A percentile compares a stretch with the other conserved stretches of the same genome.
These are phyloP conservation scores for Sarcophaga variegata DNA, from an alignment of 2,888 invertebrate genomes.

Conservation along the genomic window DNA sequence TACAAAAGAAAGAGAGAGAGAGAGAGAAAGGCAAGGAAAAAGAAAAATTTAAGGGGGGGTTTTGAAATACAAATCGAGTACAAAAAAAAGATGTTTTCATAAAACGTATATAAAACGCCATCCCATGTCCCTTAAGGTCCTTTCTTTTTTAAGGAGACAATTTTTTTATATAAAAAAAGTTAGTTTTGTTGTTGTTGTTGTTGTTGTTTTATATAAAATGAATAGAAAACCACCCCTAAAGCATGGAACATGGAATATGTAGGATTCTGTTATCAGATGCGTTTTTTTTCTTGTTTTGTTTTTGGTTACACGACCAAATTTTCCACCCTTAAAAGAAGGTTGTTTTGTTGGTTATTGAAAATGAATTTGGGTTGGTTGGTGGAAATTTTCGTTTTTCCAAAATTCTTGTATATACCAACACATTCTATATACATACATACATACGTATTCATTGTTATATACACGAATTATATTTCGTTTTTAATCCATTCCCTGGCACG, in stretches of 20 bases:
- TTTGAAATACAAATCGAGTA: not conserved
- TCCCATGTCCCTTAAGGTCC: not conserved
- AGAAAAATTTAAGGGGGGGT: not conserved
- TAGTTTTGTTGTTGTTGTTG: not conserved
- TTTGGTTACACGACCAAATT: not conserved
- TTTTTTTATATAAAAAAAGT: no score
- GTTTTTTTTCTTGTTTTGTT: not conserved
- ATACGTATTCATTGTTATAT: not conserved
- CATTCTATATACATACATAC: not conserved
- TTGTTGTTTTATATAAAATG: not conserved
- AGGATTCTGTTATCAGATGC: not conserved
- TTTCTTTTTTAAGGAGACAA: no score
- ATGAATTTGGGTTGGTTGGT: not conserved
- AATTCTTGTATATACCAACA: not conserved
- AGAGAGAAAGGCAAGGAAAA: not conserved
- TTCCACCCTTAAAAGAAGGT: not conserved
- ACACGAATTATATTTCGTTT: constrained; percentile 45
- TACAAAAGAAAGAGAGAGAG: constrained; percentile 44
- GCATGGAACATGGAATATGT: not conserved
- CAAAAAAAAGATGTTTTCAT: constrained; percentile 55
- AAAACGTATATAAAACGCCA: constrained; percentile 52
- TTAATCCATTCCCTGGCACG: constrained; percentile 58
- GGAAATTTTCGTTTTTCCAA: not conserved
- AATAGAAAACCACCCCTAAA: not conserved
- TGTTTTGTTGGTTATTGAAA: not conserved